Evolutionary conservation across 2,113 vertebrate genomes (phyloP).

Genomic region (Tragulus kanchil): DNA sequence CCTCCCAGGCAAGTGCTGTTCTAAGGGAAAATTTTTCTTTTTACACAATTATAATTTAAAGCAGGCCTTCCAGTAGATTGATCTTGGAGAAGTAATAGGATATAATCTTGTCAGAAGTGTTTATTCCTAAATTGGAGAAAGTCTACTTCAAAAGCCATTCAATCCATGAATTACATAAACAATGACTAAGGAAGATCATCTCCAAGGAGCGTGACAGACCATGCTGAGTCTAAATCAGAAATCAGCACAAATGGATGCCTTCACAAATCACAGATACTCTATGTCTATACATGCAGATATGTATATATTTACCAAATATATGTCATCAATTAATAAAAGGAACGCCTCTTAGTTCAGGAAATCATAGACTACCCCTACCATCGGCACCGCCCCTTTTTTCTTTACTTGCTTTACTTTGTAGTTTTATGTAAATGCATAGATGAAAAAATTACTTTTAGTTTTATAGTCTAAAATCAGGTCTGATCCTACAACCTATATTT

Average conservation of each 20-base stretch:
- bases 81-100: conserved; percentile 54
- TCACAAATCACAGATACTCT: no score
- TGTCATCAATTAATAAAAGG: background rate
- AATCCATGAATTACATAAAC: conserved; percentile 42
- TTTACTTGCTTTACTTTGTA: background rate
- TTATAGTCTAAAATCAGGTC: conserved; percentile 39
- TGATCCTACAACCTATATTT: background rate
- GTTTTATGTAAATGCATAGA: background rate
- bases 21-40: background rate
- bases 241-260: background rate
- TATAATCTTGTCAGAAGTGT: conserved; percentile 61
- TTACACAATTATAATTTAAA: conserved; percentile 58
- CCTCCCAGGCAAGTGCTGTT: conserved; percentile 17
- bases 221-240: background rate
- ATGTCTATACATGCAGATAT: background rate
- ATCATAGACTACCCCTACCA: background rate
- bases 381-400: background rate
- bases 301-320: background rate
- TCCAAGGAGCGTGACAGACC: background rate
- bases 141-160: conserved; percentile 60
- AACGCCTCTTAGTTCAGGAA: background rate
- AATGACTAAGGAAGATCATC: conserved; percentile 15
- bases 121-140: conserved; percentile 66
- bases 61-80: conserved; percentile 51
- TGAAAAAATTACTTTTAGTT: background rate